These are phyloP conservation scores for Thinocorus orbignyianus DNA, from an alignment of 2,113 vertebrate species.

Conservation along the genomic window DNA sequence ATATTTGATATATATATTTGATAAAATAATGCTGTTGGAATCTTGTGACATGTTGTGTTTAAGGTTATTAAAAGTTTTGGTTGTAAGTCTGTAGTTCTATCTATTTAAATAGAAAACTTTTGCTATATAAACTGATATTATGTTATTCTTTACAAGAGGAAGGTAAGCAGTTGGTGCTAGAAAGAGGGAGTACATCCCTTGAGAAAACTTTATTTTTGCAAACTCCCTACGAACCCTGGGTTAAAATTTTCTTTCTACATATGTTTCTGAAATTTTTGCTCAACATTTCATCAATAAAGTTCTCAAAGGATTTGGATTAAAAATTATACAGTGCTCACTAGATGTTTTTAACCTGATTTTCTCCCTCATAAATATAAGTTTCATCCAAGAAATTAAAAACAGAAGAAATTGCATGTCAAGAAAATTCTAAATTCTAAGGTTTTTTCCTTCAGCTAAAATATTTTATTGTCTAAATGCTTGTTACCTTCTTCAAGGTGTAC, in stretches of 20 bases:
- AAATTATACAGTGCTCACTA: background rate
- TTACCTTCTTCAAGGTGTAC: background rate
- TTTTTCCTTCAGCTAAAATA: background rate
- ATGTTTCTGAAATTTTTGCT: background rate
- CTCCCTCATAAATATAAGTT: background rate
- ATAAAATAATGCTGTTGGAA: constrained; percentile 29
- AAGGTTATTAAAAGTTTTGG: constrained; percentile 34
- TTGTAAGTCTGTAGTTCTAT: background rate
- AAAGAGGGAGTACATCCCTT: background rate
- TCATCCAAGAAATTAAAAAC: background rate
- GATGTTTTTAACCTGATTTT: background rate
- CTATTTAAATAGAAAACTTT: background rate
- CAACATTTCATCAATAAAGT: background rate
- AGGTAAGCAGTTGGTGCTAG: background rate
- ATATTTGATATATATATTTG: constrained; percentile 24
- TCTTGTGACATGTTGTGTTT: background rate
- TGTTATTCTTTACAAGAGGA: background rate
- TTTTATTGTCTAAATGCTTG: background rate
- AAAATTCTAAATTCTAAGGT: background rate
- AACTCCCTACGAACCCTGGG: background rate
- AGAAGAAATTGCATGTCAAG: background rate
- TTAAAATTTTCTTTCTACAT: background rate
- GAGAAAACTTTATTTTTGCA: background rate
- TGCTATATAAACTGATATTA: background rate
- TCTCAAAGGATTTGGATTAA: background rate